Base-by-base conservation (phyloP, 2,113 vertebrate genomes). In the Malaclemys terrapin region DNA sequence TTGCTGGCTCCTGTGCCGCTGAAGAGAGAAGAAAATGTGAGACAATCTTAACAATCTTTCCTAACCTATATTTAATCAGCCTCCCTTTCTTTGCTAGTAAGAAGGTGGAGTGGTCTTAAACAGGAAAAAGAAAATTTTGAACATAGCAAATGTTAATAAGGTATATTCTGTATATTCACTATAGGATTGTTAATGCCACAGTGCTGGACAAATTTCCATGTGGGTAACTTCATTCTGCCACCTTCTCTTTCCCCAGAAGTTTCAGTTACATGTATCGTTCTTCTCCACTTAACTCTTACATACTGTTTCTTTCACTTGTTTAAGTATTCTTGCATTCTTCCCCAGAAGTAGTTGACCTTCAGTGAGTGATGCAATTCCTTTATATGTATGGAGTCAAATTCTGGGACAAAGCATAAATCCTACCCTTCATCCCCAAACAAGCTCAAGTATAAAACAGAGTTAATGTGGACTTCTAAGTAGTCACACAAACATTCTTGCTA, bases 181-280 rank as follows among this genome's bases (percentile, higher is more conserved):
- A 7, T 19, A 2, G 38, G 10, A n/a, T 50, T 85, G 10, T 42
- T 69, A 62, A 62, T 49, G n/a, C 38, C 5, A 16, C 11, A 86
- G 12, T 84, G 17, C 13, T 76, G 2, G 65, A 14, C 20, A n/a
- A 1, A 0, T 24, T 35, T 20, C 17, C 24, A 22, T 20, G 19
- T 29, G 57, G 57, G 57, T 59, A 59, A 35, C 0, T 8, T 69
- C 45, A 59, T 35, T 72, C 87, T 81, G 14, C 50, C 81, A 84
- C 38, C 69, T 50, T 49, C 12, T n/a, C n/a, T 8, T 53, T 24
- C 14, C 57, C 78, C 10, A 52, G 29, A 1, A 47, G 31, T 94
- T 92, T 85, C 85, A 45, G 8, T 87, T 1, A 0, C 8, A 1
- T 19, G 38, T 27, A 10, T 45, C n/a, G 10, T 9, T 35, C 2